Evolutionary conservation across 92 coral and sea anemone genomes (phyloP), one percentile per base, ranked within the genome.

Genomic region (Pocillopora grandis): DNA sequence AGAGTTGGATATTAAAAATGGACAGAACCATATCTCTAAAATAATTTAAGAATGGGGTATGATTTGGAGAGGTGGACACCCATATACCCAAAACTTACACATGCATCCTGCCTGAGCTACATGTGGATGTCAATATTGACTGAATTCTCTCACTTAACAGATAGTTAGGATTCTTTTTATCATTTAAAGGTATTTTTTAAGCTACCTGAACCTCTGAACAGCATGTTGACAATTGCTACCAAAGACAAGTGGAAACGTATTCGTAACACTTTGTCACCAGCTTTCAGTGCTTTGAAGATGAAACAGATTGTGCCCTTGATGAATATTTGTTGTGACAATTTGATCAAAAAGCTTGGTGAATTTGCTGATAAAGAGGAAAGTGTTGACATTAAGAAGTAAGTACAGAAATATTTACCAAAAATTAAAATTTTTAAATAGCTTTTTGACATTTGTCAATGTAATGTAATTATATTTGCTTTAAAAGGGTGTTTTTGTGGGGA

Each of bases 211-310:
- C 96, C 96, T 10, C 68, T 90, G 69, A 79, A 74, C 80, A 86
- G 81, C 12, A 89, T 88, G 72, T 35, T 93, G 58, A 81, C 75
- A 27, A 62, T 80, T 42, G 96, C 86, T 23, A 76, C 63, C 14
- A 88, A 91, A 52, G 85, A 93, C 71, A 68, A 87, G 35, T 93
- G 96, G 96, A 80, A 87, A 20, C 96, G 96, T 4, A 90, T 93
- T 62, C 90, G 96, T 18, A 80, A 80, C 55, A 90, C 91, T 1
- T 68, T 90, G 60, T 76, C 91, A 3, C 94, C 94, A 71, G 88
- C 94, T 12, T 93, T 93, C 68, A 90, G 94, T 76, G 84, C 87
- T 14, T 83, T 67, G 72, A 93, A 93, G 58, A 72, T 93, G 66
- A 90, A 90, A 75, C 85, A 62, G 81, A 93, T 93, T 94, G 59